phyloP scores from a whole-genome alignment of 2,888 invertebrate genomes.

The Tridacna crocea region DNA sequence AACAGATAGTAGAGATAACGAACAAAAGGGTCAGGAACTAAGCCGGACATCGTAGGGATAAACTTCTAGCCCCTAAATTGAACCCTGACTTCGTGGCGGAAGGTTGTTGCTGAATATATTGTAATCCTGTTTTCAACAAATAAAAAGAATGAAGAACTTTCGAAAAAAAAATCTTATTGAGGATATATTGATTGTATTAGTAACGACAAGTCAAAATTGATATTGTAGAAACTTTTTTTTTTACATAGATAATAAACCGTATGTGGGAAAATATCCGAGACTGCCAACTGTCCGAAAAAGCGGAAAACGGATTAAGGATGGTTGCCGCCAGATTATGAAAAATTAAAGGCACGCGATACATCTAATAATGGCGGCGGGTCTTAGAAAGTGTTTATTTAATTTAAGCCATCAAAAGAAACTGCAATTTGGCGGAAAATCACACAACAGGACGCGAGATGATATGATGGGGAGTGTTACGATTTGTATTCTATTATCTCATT shows the following conservation, averaged over 20 bases:
- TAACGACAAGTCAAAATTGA: too few relatives aligned
- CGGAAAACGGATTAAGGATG: neutral
- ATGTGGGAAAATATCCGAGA: too few relatives aligned
- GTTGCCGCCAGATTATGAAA: slow-evolving; percentile 29
- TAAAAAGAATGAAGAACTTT: too few relatives aligned
- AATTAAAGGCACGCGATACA: slow-evolving; percentile 26
- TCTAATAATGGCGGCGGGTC: slow-evolving; percentile 10
- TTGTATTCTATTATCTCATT: too few relatives aligned
- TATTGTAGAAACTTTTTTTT: too few relatives aligned
- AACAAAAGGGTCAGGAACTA: neutral
- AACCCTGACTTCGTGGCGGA: too few relatives aligned
- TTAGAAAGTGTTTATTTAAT: slow-evolving; percentile 41
- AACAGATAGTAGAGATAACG: slow-evolving; percentile 3
- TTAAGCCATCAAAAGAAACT: slow-evolving; percentile 40
- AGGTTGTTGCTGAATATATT: too few relatives aligned
- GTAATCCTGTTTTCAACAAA: too few relatives aligned
- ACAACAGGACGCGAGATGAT: slow-evolving; percentile 35
- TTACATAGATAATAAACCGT: too few relatives aligned
- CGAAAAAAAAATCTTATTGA: too few relatives aligned
- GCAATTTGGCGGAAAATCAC: slow-evolving; percentile 30
- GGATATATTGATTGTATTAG: too few relatives aligned
- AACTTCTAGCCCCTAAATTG: neutral
- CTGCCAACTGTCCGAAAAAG: neutral
- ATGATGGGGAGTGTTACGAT: slow-evolving; percentile 37
- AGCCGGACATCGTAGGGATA: slow-evolving; percentile 2